Evolutionary conservation across 1,140 invertebrate species (phyloP), one percentile per base, ranked within the genome.

Genomic region (Dinothrombium tinctorium): DNA sequence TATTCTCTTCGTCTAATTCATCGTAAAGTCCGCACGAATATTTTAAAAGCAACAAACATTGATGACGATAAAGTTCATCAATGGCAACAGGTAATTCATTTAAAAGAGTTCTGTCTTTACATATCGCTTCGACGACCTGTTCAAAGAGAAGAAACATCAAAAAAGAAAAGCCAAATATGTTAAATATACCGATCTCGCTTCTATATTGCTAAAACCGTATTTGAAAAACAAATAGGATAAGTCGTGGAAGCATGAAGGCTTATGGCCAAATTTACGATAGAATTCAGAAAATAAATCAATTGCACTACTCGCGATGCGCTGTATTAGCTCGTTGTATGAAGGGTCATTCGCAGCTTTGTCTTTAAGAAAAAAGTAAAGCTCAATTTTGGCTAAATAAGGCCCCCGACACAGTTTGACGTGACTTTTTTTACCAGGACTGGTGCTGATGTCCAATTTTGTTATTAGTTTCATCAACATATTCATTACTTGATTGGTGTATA

Each of bases 351-450:
- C 24, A 25, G 12, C 12, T 26, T 14, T 25, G 33, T 26, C 17
- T 2, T 60, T 53, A 40, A 76, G 59, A 51, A 67, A 60, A 55
- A 70, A 59, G 62, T 69, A 71, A 5, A 86, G 60, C 54, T 83
- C 76, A 38, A 90, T 60, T 15, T 72, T 64, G 12, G 80, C 81
- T 45, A 89, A 63, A 58, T 76, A 76, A 1, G 81, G 77, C 2
- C 76, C 79, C 38, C 82, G 55, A 19, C 73, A 54, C 9, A 32
- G 8, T n/a, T 20, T 35, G 11, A n/a, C 17, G 11, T 19, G 5
- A 19, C 9, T 29, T 33, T 19, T 17, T 31, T 26, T 31, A n/a
- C 37, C 17, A 8, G 21, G 20, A 7, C 11, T 17, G 15, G 9
- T 17, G n/a, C 26, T 28, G n/a, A n/a, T 7, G n/a, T 7, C 7